Percentiles rank a stretch among this genome's conserved stretches.
Evolutionary conservation across 2,888 invertebrate species (phyloP).

Genomic region (Apomyelois bistriatella): DNA sequence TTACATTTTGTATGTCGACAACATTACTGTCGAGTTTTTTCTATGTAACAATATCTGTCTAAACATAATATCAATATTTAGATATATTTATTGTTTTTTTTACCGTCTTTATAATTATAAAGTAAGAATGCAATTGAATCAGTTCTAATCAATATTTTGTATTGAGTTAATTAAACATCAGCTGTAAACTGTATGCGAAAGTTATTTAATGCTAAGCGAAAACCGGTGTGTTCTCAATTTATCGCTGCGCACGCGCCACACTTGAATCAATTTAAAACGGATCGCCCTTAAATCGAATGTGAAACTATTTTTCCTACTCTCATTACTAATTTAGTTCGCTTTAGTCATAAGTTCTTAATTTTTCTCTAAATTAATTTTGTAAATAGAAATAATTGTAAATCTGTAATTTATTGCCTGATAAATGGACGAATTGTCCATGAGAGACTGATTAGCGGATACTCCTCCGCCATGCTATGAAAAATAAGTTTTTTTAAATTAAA

Average conservation of each 20-base stretch:
- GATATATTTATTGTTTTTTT: slow-evolving; percentile 20
- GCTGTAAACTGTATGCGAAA: background rate
- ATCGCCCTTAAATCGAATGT: slow-evolving; percentile 11
- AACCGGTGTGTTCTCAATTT: background rate
- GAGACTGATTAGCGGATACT: slow-evolving; percentile 48
- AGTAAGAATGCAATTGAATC: slow-evolving; percentile 39
- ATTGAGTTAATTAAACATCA: slow-evolving; percentile 28
- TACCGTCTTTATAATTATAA: slow-evolving; percentile 31
- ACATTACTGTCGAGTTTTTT: background rate
- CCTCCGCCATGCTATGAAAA: slow-evolving; percentile 1
- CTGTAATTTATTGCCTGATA: slow-evolving; percentile 42
- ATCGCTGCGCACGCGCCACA: background rate
- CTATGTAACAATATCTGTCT: background rate
- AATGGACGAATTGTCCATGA: slow-evolving; percentile 46
- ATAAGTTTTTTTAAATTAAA: background rate
- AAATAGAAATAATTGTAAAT: slow-evolving; percentile 32
- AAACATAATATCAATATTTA: slow-evolving; percentile 11
- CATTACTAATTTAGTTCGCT: slow-evolving; percentile 10
- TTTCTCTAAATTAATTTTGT: slow-evolving; percentile 28
- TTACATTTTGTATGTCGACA: background rate
- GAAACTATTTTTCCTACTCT: slow-evolving; percentile 8
- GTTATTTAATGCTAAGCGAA: background rate
- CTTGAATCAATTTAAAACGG: slow-evolving; percentile 7
- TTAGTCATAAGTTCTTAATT: slow-evolving; percentile 11
- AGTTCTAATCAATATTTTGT: slow-evolving; percentile 37